Evolutionary conservation across 1,140 invertebrate genomes (phyloP).

Genomic region (Diachasma alloeum): DNA sequence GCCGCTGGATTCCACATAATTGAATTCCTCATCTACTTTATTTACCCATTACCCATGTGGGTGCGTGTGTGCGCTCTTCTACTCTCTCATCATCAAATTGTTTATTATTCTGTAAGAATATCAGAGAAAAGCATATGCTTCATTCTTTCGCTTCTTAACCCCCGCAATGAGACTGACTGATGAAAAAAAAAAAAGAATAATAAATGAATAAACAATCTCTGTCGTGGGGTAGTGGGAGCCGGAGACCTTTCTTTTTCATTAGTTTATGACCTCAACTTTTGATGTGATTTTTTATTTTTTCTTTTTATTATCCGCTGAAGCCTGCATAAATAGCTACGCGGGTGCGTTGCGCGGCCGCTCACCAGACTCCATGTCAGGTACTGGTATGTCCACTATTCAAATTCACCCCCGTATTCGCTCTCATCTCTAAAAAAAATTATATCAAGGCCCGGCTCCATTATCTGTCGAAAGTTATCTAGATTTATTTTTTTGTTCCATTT

Average conservation of each 20-base stretch:
- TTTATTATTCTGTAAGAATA: slow-evolving; percentile 25
- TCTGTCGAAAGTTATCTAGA: too few relatives aligned
- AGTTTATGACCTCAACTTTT: slow-evolving; percentile 3
- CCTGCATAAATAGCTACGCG: slow-evolving; percentile 77
- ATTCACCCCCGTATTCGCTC: slow-evolving; percentile 39
- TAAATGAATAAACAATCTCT: slow-evolving; percentile 29
- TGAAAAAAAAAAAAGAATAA: background rate
- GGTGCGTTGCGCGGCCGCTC: slow-evolving; percentile 77
- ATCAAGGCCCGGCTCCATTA: too few relatives aligned
- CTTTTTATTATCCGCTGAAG: slow-evolving; percentile 66
- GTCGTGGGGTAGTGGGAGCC: slow-evolving; percentile 41
- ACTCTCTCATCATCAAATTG: slow-evolving; percentile 22
- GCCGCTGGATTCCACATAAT: background rate
- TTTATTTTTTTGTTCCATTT: too few relatives aligned
- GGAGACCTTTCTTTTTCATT: slow-evolving; percentile 50
- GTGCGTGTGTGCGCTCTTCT: slow-evolving; percentile 29
- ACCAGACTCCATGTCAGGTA: slow-evolving; percentile 79
- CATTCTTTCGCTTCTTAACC: slow-evolving; percentile 39
- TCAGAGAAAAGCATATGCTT: background rate
- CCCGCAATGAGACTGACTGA: slow-evolving; percentile 23
- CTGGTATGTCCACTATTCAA: slow-evolving; percentile 65
- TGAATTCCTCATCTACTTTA: background rate
- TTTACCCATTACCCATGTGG: slow-evolving; percentile 20
- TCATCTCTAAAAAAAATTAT: slow-evolving; percentile 26
- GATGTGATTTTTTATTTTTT: slow-evolving; percentile 62